These are phyloP conservation scores for Ophion slaviceki DNA, from an alignment of 2,888 invertebrate genomes.

Conservation along the genomic window DNA sequence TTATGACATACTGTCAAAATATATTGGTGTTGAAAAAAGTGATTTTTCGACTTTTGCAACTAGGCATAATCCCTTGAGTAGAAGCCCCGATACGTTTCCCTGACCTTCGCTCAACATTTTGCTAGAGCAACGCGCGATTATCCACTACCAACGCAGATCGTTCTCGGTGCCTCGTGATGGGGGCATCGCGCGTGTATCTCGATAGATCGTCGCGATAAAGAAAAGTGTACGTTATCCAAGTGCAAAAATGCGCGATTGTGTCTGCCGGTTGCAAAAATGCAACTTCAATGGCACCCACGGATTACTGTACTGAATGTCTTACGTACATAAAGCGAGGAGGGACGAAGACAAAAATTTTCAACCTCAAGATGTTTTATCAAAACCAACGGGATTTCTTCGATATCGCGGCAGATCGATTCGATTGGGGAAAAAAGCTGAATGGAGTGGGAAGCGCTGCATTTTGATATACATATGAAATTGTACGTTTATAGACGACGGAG, in stretches of 20 bases:
- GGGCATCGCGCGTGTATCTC: background rate
- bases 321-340: conserved; percentile 3
- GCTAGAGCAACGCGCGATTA: background rate
- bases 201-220: background rate
- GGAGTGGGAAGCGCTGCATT: conserved; percentile 10
- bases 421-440: background rate
- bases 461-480: conserved; percentile 31
- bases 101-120: background rate
- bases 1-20: no score
- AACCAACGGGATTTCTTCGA: conserved; percentile 34
- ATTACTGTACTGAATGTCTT: background rate
- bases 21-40: no score
- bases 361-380: conserved; percentile 21
- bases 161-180: background rate
- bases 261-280: background rate
- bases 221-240: background rate
- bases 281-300: background rate
- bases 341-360: background rate
- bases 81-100: no score
- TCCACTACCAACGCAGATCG: background rate
- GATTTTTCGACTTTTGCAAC: no score
- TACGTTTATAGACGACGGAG: background rate
- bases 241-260: conserved; percentile 19
- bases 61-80: no score
- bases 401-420: conserved; percentile 31